phyloP scores from a whole-genome alignment of 2,888 invertebrate genomes.

The Platycnemis pennipes region DNA sequence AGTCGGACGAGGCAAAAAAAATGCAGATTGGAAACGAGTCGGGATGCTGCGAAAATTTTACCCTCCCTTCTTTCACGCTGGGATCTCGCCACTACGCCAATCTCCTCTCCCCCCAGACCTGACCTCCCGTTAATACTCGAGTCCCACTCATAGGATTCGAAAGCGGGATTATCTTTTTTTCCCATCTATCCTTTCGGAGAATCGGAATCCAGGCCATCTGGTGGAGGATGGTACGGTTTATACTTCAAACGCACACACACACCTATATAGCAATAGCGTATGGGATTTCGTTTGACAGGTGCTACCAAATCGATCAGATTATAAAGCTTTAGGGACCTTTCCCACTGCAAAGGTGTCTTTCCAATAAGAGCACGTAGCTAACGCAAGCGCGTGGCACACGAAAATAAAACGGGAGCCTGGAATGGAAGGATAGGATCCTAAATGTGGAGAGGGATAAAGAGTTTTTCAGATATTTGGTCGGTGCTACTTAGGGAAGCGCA shows the following conservation, averaged over 20 bases:
- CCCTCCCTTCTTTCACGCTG: background rate
- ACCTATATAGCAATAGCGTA: background rate
- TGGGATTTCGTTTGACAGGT: constrained; percentile 45
- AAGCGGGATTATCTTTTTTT: background rate
- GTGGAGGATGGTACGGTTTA: background rate
- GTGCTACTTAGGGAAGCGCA: too few relatives aligned
- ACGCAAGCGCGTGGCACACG: background rate
- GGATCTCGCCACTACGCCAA: too few relatives aligned
- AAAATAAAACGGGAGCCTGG: constrained; percentile 19
- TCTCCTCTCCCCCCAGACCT: too few relatives aligned
- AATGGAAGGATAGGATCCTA: too few relatives aligned
- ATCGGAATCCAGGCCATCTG: constrained; percentile 56
- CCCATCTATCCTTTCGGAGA: background rate
- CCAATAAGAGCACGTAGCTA: background rate
- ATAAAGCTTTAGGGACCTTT: background rate
- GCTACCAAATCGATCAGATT: constrained; percentile 52
- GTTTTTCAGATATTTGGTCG: too few relatives aligned
- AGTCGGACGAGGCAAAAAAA: background rate
- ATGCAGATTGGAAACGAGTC: background rate
- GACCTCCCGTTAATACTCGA: background rate
- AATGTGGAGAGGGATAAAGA: too few relatives aligned
- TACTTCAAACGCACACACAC: too few relatives aligned
- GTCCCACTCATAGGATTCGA: background rate
- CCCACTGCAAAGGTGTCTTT: background rate
- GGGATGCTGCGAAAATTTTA: background rate